Base-by-base conservation (phyloP, 2,113 vertebrate species). In the Gasterosteus aculeatus region DNA sequence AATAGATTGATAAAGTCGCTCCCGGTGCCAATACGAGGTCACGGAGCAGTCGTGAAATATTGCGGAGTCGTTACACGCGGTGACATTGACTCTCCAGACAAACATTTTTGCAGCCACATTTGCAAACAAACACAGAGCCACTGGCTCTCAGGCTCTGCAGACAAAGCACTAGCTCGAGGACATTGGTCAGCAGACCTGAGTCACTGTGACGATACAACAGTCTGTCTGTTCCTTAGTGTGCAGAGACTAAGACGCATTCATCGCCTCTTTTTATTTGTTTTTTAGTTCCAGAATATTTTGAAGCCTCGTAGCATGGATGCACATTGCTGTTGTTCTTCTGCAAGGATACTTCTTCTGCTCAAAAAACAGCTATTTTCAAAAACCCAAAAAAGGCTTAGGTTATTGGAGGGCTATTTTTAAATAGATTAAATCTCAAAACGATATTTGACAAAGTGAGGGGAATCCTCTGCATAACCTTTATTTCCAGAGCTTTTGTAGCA, bases 1-100 rank as follows among this genome's bases (percentile, higher is more conserved):
- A 91, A 92, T 89, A 92, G 86, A 89, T 88, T 82, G 95, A 87
- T 93, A 83, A 42, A 83, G 33, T 91, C 94, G 83, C 81, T 94
- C 88, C 69, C 94, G 10, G 66, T 80, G 57, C 87, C 96, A 93
- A 88, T 94, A 78, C 93, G 93, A 90, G 95, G 95, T 96, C 42
- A 89, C 95, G 66, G 60, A 77, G 49, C 47, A 78, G 51, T 71
- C 16, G 26, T 79, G 72, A 81, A 83, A 75, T 41, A 56, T 61
- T 76, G 78, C 58, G 66, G 60, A 88, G 77, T 79, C 84, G 85
- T 88, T 85, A 67, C 69, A 78, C 71, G 65, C 35, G 46, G 57
- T 73, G 63, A 76, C 51, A 79, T 58, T 16, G 60, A 61, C 42
- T 56, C 31, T 33, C 16, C 41, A 46, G 42, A 51, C 68, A 59